Evolutionary conservation across 2,113 vertebrate genomes (phyloP).

Genomic region (Taxidea taxus): DNA sequence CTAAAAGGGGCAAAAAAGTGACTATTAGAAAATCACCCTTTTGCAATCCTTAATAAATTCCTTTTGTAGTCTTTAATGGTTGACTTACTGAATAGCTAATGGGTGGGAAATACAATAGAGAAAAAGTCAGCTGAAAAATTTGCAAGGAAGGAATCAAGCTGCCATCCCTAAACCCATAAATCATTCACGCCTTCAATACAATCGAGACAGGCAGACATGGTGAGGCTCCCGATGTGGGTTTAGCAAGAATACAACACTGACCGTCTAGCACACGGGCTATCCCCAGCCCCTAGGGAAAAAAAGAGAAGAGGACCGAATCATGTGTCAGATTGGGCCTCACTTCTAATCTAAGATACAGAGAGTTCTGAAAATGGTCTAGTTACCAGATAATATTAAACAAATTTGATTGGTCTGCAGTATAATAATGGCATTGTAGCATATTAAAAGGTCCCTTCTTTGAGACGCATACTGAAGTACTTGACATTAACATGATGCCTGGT

Average conservation of each 20-base stretch:
- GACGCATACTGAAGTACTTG: not conserved
- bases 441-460: not conserved
- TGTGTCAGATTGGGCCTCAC: not conserved
- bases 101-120: not conserved
- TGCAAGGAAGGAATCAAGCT: not conserved
- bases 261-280: no score
- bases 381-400: not conserved
- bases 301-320: not conserved
- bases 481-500: not conserved
- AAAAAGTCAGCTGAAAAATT: not conserved
- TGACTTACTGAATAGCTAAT: not conserved
- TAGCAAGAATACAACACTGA: not conserved
- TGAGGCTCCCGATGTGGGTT: not conserved
- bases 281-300: not conserved
- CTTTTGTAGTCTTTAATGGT: not conserved
- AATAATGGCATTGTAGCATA: not conserved
- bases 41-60: not conserved
- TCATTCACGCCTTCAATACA: not conserved
- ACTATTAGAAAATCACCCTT: not conserved
- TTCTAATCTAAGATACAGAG: not conserved
- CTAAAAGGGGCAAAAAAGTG: not conserved
- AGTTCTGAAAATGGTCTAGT: not conserved
- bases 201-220: not conserved
- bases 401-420: not conserved
- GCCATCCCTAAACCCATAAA: not conserved